Evolutionary conservation across 2,888 invertebrate genomes (phyloP).

Genomic region (Flabesymbios commensalis): DNA sequence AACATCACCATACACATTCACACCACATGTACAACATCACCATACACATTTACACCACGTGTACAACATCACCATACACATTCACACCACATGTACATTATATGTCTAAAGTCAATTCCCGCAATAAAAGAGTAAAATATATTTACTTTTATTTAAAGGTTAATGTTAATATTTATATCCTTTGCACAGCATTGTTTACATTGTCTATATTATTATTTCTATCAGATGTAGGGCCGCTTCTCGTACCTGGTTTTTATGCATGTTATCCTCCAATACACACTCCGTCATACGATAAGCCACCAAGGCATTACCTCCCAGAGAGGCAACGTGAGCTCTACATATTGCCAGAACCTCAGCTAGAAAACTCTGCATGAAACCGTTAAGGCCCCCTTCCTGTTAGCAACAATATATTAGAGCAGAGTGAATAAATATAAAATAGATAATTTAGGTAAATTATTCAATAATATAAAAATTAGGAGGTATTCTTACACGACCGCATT

Average conservation of each 20-base stretch:
- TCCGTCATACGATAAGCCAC: constrained; percentile 92
- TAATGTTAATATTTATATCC: too few relatives aligned
- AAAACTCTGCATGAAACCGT: constrained; percentile 92
- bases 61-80: too few relatives aligned
- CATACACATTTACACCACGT: too few relatives aligned
- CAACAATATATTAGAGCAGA: neutral
- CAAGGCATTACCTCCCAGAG: constrained; percentile 93
- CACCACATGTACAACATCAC: too few relatives aligned
- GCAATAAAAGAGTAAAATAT: neutral
- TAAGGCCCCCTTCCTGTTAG: constrained; percentile 81
- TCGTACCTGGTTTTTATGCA: constrained; percentile 91
- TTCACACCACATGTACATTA: neutral
- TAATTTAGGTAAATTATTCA: too few relatives aligned
- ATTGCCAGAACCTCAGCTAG: constrained; percentile 91
- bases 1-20: too few relatives aligned
- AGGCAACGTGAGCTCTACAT: constrained; percentile 88
- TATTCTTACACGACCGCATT: too few relatives aligned
- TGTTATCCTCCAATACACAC: constrained; percentile 86
- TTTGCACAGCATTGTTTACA: neutral
- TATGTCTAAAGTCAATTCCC: neutral
- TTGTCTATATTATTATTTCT: neutral
- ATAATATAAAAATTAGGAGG: too few relatives aligned
- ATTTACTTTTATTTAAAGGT: too few relatives aligned
- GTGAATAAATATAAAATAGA: too few relatives aligned
- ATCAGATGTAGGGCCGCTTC: neutral